A percentile compares a stretch with the other conserved stretches of the same genome.
Evolutionary conservation across 2,113 vertebrate species (phyloP).

Genomic region (Condylura cristata): DNA sequence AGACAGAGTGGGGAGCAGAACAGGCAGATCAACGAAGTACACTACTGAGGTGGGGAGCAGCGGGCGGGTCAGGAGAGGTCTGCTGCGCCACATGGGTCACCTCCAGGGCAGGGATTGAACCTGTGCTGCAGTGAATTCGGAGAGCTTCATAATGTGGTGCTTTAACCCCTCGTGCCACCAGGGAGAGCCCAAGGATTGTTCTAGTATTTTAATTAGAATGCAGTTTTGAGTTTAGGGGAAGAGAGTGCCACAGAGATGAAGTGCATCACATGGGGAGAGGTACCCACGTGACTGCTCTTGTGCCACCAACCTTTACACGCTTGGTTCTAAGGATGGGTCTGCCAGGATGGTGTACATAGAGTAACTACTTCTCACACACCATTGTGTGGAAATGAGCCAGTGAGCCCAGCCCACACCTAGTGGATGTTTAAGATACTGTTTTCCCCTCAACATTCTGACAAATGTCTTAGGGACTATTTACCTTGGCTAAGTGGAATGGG

Average conservation of each 20-base stretch:
- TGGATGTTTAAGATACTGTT: not conserved
- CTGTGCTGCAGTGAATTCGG: no score
- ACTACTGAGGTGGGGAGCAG: no score
- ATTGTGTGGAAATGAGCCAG: not conserved
- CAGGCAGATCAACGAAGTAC: no score
- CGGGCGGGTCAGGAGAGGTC: no score
- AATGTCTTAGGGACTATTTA: not conserved
- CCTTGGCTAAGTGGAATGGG: not conserved
- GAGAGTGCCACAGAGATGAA: not conserved
- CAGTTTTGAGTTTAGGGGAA: not conserved
- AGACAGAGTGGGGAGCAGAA: no score
- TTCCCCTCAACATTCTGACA: not conserved
- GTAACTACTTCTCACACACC: not conserved
- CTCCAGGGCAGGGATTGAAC: no score
- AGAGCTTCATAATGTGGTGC: no score
- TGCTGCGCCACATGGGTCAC: no score
- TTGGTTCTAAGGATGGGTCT: not conserved
- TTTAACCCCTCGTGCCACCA: no score
- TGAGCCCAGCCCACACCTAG: not conserved
- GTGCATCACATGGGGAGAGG: not conserved
- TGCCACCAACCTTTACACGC: not conserved
- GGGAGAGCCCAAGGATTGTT: no score
- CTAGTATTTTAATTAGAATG: not conserved
- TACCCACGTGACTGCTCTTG: not conserved
- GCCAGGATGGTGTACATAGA: not conserved